Base-by-base conservation (phyloP, 1,140 invertebrate genomes). In the Vanessa atalanta region DNA sequence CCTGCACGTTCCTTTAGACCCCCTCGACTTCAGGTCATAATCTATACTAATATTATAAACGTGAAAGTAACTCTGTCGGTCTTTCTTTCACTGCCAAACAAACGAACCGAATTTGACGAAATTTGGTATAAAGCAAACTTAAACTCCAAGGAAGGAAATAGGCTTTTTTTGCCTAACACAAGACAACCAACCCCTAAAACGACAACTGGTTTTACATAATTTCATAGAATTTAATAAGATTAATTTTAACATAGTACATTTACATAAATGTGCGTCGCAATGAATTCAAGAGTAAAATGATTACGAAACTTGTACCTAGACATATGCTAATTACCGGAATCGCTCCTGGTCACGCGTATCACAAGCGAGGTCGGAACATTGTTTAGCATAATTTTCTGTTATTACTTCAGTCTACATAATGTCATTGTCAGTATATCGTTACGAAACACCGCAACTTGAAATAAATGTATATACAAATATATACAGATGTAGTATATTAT, bases 311-410 rank as follows among this genome's bases (percentile, higher is more conserved):
- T 4, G 13, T 60, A 60, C 23, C 20, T 31, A 60, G 48, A 65
- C n/a, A 68, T 47, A 69, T 69, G 51, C 12, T 69, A 57, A 69
- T 69, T 60, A 47, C 66, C 66, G 66, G 66, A 69, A 69, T 69
- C 43, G 68, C 55, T 47, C 43, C 57, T 63, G 68, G 68, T 70
- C 57, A 70, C 68, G 57, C 57, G 11, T 69, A 55, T 65, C 20
- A 66, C 65, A 50, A 55, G 63, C 70, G 70, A 72, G 70, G 70
- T 31, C 63, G 14, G 26, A 2, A 14, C 70, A 72, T 72, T 72
- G 70, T 72, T 72, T 72, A 72, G 63, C 63, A 72, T 57, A 65
- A 72, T 72, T 72, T 65, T 65, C 63, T 65, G 53, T 72, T 65
- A 72, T 72, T 72, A 72, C 63, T 63, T 47, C 37, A 48, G 15